phyloP scores from a whole-genome alignment of 2,797 vertebrate species.

The Microtus obscurus region DNA sequence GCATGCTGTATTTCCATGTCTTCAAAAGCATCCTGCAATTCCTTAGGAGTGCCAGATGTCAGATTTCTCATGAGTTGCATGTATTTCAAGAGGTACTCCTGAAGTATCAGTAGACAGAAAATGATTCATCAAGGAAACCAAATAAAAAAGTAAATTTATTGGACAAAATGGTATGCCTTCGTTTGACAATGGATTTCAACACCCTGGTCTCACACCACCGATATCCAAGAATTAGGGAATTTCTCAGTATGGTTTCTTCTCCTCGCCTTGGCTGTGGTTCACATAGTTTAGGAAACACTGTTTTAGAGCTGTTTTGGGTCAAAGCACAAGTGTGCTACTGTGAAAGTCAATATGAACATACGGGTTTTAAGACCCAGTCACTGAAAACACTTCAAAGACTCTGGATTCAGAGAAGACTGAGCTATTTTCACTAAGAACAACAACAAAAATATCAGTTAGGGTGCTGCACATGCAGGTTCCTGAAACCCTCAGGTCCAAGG shows the following conservation, averaged over 20 bases:
- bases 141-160: neutral
- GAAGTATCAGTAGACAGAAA: neutral
- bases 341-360: neutral
- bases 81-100: neutral
- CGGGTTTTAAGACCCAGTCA: neutral
- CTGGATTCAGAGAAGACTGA: neutral
- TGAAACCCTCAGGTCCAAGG: neutral
- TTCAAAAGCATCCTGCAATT: conserved; percentile 24
- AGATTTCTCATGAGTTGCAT: conserved; percentile 1
- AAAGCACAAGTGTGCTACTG: neutral
- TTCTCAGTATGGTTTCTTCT: neutral
- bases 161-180: conserved; percentile 20
- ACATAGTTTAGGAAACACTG: neutral
- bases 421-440: neutral
- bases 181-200: neutral
- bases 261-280: neutral
- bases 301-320: neutral
- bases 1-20: neutral
- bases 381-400: neutral
- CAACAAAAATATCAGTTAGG: neutral
- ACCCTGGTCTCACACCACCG: neutral
- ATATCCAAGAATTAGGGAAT: neutral
- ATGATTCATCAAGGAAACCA: neutral
- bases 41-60: neutral
- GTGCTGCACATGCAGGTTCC: neutral